Conservation (phyloP, 2,797 vertebrate species). For the Protonibea diacanthus region DNA sequence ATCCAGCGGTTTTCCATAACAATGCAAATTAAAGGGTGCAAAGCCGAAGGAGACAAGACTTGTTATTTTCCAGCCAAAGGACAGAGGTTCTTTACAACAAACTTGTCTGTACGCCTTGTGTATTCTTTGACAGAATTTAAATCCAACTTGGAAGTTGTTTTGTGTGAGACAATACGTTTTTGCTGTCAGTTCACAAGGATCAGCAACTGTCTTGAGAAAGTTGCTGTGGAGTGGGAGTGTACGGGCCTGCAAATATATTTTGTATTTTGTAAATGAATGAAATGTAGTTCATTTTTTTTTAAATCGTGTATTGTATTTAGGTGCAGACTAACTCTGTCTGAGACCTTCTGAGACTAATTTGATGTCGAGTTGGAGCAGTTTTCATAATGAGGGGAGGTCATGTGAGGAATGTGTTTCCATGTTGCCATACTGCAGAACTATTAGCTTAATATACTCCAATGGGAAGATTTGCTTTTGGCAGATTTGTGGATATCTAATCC, state of each 20-base stretch:
- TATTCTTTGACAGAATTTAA: constrained; percentile 71
- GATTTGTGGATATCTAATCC: constrained; percentile 19
- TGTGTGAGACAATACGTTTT: constrained; percentile 67
- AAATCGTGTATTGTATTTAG: constrained; percentile 6
- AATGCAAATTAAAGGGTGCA: constrained; percentile 83
- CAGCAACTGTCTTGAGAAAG: constrained; percentile 66
- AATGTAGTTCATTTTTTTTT: constrained; percentile 2
- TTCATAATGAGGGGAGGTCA: constrained; percentile 18
- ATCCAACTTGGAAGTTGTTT: constrained; percentile 77
- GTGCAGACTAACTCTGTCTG: constrained; percentile 6
- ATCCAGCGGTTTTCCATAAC: constrained; percentile 85
- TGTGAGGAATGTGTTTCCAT: constrained; percentile 11
- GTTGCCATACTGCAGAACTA: constrained; percentile 12
- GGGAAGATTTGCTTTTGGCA: constrained; percentile 23
- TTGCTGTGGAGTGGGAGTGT: constrained; percentile 22
- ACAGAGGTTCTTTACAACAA: constrained; percentile 79
- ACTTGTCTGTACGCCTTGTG: constrained; percentile 72
- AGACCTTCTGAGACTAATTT: constrained; percentile 24
- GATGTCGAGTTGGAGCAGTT: constrained; percentile 10
- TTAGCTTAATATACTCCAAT: constrained; percentile 29
- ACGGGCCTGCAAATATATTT: constrained; percentile 22
- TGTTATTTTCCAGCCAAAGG: constrained; percentile 78
- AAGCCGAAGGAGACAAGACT: constrained; percentile 80
- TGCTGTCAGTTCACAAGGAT: constrained; percentile 66
- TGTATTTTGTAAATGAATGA: constrained; percentile 39